Conservation (phyloP, 2,797 vertebrate species). For the Ciconia nigra region DNA sequence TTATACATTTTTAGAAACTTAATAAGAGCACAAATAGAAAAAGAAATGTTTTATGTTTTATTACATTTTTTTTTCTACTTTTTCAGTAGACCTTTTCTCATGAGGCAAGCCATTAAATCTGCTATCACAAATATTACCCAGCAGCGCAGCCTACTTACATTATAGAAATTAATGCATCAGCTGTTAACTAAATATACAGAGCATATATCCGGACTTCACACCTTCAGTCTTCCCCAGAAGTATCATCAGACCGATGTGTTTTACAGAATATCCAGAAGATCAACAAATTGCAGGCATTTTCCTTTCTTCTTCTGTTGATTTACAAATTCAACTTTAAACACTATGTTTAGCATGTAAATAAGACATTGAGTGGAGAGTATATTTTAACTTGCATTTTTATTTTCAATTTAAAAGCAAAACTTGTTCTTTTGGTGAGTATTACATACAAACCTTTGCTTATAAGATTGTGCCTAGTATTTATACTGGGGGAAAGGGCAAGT, state of each 20-base stretch:
- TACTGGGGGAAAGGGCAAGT: neutral
- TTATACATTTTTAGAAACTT: neutral
- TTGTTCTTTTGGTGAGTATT: neutral
- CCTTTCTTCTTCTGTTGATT: neutral
- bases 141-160: neutral
- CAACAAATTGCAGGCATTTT: neutral
- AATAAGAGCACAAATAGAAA: neutral
- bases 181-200: neutral
- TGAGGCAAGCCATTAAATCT: neutral
- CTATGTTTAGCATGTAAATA: neutral
- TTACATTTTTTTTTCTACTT: neutral
- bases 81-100: neutral
- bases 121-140: neutral
- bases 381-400: neutral
- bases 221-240: neutral
- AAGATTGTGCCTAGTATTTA: neutral
- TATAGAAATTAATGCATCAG: neutral
- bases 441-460: neutral
- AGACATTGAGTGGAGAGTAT: neutral
- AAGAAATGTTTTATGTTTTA: neutral
- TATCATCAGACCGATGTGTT: rapidly evolving
- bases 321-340: neutral
- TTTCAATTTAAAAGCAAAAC: neutral
- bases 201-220: neutral
- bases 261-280: neutral